Evolutionary conservation across 2,888 invertebrate genomes (phyloP), one percentile per base, ranked within the genome.

Genomic region (Synanthedon vespiformis): DNA sequence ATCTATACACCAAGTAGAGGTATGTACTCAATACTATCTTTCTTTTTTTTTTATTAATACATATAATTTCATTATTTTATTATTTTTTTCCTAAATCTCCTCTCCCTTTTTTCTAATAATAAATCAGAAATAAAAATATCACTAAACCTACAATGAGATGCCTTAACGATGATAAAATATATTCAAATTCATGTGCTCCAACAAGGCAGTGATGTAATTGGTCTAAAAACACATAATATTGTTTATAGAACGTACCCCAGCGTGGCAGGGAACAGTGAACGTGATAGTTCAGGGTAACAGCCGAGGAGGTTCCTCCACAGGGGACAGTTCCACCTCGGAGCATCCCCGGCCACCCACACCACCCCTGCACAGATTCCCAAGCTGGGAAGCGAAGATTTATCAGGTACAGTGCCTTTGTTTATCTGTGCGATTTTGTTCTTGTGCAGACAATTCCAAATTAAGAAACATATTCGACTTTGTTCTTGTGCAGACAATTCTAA

Each of bases 371-470:
- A 89, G 97, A 70, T 95, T 95, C 74, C 95, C 95, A 4, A 94
- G 94, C 65, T 97, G 97, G 97, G 97, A 97, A 80, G 96, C 96
- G n/a, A 92, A 96, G 74, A 97, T 97, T 67, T 97, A 97, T 78
- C 96, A 96, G 89, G 95, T 95, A 65, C 27, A 0, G 1, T 8
- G 10, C 34, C 10, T 34, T 34, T 8, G 34, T 34, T 34, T 34
- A 10, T 0, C 10, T 34, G 34, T 34, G 2, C 0, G 1, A 34
- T 8, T 8, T 34, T 34, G 8, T 8, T 34, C 34, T 34, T 0
- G 2, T 34, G 34, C 2, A 10, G 10, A 4, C 1, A 4, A 22
- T 22, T 22, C 4, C 22, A 22, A 22, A 1, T 22, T 22, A 22
- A 18, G 18, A 18, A 18, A 18, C 18, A 18, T 18, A n/a, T n/a